Base-by-base conservation (phyloP, 2,888 invertebrate species). In the Erebia aethiops region DNA sequence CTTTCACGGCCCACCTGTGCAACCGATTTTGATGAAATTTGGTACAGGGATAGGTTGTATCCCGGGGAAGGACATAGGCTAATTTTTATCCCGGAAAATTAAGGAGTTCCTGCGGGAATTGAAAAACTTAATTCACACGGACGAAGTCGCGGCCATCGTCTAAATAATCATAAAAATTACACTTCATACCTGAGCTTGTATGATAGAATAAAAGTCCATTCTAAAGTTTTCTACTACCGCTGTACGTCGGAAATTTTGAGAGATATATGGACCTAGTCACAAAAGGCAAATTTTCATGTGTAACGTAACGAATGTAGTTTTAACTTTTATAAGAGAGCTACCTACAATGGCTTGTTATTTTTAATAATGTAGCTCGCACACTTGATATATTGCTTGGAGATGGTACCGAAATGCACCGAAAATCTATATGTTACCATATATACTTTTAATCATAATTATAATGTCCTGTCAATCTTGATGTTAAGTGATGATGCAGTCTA, bases 281-380 rank as follows among this genome's bases (percentile, higher is more conserved):
- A 35, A 58, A 58, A 58, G 26, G 21, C 26, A 57, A 35, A 3
- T 35, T 58, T 58, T 58, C 57, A 35, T 35, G 57, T 57, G 14
- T 26, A 26, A 26, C 57, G 26, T 26, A 57, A 26, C 57, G 57
- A 26, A 57, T 13, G 57, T 26, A 26, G 57, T 57, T 57, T 26
- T 14, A 35, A 58, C 35, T 58, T 58, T 58, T 56, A 26, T 58
- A 8, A 58, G 35, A 58, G 57, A 58, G 13, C 2, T 58, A n/a
- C 9, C 10, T 58, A 58, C 57, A 35, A 35, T 58, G 35, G 26
- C 35, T 58, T 58, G 35, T 58, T 58, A 58, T 58, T 58, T 58
- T 58, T 58, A 58, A 58, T 35, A 58, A 58, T 58, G 57, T 35
- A 58, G 26, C 57, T 35, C 14, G 35, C 26, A 57, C 26, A 57